A percentile compares a stretch with the other conserved stretches of the same genome.
Conservation (phyloP, 2,888 invertebrate species). For the Machimus rusticus region DNA sequence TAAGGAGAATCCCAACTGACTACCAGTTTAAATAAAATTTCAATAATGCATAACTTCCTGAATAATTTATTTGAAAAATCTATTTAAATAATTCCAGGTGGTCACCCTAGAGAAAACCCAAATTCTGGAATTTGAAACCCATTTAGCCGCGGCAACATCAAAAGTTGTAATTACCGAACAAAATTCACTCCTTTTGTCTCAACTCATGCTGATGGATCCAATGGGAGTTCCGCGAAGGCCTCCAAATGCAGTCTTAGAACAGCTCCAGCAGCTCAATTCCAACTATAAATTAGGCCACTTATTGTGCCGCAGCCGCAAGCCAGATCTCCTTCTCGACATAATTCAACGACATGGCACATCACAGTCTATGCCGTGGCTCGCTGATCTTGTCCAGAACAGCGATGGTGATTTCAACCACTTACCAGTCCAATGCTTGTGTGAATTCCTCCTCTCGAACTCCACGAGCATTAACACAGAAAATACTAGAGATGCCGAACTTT, state of each 20-base stretch:
- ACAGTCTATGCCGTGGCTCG: slow-evolving; percentile 96
- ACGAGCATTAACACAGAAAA: slow-evolving; percentile 73
- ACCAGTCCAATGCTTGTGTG: slow-evolving; percentile 97
- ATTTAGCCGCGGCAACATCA: slow-evolving; percentile 88
- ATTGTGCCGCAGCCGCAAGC: slow-evolving; percentile 86
- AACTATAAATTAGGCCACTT: slow-evolving; percentile 86
- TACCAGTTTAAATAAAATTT: background rate
- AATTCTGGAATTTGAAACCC: slow-evolving; percentile 88
- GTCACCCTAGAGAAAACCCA: slow-evolving; percentile 76
- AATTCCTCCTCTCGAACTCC: slow-evolving; percentile 82
- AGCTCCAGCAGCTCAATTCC: slow-evolving; percentile 78
- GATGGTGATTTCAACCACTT: slow-evolving; percentile 80
- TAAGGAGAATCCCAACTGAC: too few relatives aligned
- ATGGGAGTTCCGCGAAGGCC: slow-evolving; percentile 83
- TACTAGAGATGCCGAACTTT: slow-evolving; percentile 74
- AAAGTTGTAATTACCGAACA: slow-evolving; percentile 90
- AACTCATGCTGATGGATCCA: slow-evolving; percentile 86
- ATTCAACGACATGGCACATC: slow-evolving; percentile 89
- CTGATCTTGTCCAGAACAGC: slow-evolving; percentile 90
- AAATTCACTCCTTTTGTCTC: slow-evolving; percentile 83
- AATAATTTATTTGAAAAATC: background rate
- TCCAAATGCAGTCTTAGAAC: slow-evolving; percentile 78
- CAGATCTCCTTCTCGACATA: slow-evolving; percentile 90
- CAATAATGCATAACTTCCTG: background rate
- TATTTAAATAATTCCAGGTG: slow-evolving; percentile 57